Percentiles rank a stretch among this genome's conserved stretches.
Conservation (phyloP, 92 coral and sea anemone species). For the Parazoanthus darwini region DNA sequence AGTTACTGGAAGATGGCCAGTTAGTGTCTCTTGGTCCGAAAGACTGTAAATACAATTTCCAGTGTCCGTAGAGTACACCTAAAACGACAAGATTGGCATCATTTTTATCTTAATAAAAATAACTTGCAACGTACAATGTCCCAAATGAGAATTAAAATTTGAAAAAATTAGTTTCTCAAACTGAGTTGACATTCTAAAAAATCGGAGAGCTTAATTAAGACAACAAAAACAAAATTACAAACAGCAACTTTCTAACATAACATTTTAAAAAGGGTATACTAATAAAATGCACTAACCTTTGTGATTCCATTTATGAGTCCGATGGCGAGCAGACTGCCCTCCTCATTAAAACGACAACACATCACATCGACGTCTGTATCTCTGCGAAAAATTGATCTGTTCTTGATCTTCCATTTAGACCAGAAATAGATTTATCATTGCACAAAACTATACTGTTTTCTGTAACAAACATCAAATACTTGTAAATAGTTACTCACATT, state of each 20-base stretch:
- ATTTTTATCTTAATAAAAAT: neutral
- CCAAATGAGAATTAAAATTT: neutral
- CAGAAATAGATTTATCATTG: neutral
- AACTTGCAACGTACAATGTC: neutral
- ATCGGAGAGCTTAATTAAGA: neutral
- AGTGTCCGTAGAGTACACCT: slow-evolving; percentile 84
- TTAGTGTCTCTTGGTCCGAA: slow-evolving; percentile 87
- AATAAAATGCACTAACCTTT: slow-evolving; percentile 60
- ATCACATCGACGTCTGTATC: slow-evolving; percentile 91
- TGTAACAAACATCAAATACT: too few species aligned
- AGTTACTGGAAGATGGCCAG: slow-evolving; percentile 90
- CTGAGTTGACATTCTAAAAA: neutral
- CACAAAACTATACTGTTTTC: neutral
- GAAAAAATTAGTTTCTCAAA: neutral
- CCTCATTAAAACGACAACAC: slow-evolving; percentile 96
- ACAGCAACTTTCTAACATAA: neutral
- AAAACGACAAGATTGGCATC: neutral
- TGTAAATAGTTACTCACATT: slow-evolving; percentile 52
- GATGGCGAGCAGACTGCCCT: slow-evolving; percentile 87
- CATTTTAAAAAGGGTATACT: neutral
- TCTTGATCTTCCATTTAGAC: slow-evolving; percentile 4
- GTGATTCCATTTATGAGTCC: slow-evolving; percentile 89
- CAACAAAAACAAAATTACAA: neutral
- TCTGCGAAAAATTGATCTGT: slow-evolving; percentile 46
- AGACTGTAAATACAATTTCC: slow-evolving; percentile 87